phyloP scores from a whole-genome alignment of 2,113 vertebrate genomes.

The Hepsetus odoe region DNA sequence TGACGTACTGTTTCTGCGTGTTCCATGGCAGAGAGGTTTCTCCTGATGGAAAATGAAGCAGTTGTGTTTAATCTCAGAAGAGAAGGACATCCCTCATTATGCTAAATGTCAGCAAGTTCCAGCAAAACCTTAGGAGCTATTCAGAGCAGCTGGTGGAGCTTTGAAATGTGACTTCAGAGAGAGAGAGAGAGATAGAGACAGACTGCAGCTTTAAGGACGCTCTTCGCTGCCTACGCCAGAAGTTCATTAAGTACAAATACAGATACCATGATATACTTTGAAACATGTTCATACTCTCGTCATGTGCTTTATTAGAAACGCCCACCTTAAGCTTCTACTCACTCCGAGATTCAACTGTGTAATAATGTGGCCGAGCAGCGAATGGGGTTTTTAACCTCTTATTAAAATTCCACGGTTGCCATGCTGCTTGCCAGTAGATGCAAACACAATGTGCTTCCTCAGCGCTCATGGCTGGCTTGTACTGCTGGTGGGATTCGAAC shows the following conservation, averaged over 20 bases:
- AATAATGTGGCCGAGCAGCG: no score
- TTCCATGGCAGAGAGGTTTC: neutral
- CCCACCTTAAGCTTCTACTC: neutral
- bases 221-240: neutral
- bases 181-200: neutral
- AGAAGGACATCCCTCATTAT: neutral
- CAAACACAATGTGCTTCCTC: no score
- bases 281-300: neutral
- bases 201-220: neutral
- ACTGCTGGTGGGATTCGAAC: no score
- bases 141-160: neutral
- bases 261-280: neutral
- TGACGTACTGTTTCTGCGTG: neutral
- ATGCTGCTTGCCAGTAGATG: no score
- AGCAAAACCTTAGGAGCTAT: neutral
- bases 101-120: slow-evolving; percentile 1
- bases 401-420: no score
- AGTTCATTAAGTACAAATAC: neutral
- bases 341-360: neutral
- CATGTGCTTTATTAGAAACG: neutral
- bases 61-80: neutral
- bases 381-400: no score
- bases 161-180: neutral
- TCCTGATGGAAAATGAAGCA: neutral
- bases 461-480: no score